Percentiles rank a stretch among this genome's conserved stretches.
phyloP scores from a whole-genome alignment of 2,888 invertebrate genomes.

The Tenthredo livida region DNA sequence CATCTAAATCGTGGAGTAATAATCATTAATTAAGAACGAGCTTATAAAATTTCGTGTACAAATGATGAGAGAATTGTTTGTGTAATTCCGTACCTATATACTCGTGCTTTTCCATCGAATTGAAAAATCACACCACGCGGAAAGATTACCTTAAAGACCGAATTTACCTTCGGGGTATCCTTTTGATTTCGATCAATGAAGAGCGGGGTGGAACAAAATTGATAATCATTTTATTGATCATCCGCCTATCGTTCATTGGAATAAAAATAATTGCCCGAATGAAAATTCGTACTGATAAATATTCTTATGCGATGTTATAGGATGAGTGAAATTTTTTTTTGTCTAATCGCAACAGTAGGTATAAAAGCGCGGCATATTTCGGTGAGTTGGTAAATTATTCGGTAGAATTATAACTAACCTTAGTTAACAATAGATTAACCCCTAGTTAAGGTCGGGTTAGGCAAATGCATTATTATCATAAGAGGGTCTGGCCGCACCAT shows the following conservation, averaged over 20 bases:
- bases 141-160: too few species aligned
- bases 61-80: too few species aligned
- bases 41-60: background rate
- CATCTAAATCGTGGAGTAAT: background rate
- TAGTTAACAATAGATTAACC: slow-evolving; percentile 60
- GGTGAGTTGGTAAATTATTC: background rate
- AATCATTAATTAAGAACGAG: background rate
- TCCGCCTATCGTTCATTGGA: too few species aligned
- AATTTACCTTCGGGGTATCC: too few species aligned
- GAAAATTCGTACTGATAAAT: too few species aligned
- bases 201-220: too few species aligned
- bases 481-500: slow-evolving; percentile 53
- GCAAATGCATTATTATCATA: slow-evolving; percentile 59
- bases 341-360: background rate
- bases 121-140: too few species aligned
- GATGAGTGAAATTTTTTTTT: background rate
- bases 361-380: slow-evolving; percentile 25
- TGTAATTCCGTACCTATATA: too few species aligned
- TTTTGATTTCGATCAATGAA: too few species aligned
- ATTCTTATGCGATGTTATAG: background rate
- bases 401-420: slow-evolving; percentile 52
- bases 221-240: too few species aligned
- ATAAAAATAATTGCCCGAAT: too few species aligned
- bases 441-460: slow-evolving; percentile 58
- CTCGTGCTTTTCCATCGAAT: too few species aligned